These are phyloP conservation scores for Rhineura floridana DNA, from an alignment of 2,113 vertebrate genomes.

Conservation along the genomic window DNA sequence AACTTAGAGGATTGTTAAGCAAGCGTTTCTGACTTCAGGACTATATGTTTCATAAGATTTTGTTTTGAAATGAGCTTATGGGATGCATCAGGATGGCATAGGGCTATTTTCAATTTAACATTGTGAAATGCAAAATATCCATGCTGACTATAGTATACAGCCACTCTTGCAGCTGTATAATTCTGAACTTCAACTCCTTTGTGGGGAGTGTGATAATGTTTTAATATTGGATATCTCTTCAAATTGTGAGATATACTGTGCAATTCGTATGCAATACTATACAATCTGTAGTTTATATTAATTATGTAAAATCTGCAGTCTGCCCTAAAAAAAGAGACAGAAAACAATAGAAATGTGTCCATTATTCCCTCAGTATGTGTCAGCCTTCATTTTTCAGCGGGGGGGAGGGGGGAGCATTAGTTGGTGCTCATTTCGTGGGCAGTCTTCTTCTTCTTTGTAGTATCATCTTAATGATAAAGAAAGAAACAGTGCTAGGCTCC, in stretches of 20 bases:
- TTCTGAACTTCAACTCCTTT: too few relatives aligned
- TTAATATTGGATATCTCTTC: not conserved
- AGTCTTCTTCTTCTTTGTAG: not conserved
- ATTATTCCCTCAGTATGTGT: not conserved
- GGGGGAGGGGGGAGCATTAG: not conserved
- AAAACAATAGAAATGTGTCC: not conserved
- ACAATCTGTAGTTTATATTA: not conserved
- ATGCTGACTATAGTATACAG: too few relatives aligned
- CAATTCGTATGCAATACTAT: not conserved
- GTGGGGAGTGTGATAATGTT: not conserved
- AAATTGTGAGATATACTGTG: not conserved
- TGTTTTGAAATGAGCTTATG: too few relatives aligned
- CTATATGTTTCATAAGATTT: too few relatives aligned
- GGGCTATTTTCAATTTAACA: too few relatives aligned
- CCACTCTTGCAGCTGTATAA: too few relatives aligned
- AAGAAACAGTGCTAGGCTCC: not conserved
- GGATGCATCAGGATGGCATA: too few relatives aligned
- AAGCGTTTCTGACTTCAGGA: too few relatives aligned
- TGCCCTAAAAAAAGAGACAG: not conserved
- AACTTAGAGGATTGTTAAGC: too few relatives aligned
- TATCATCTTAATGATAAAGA: not conserved
- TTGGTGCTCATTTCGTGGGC: not conserved
- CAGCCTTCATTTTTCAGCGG: conserved; percentile 3
- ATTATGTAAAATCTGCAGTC: not conserved
- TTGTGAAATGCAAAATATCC: too few relatives aligned